These are phyloP conservation scores for Drosophila multiciliata DNA, from an alignment of 2,888 invertebrate genomes.

Conservation along the genomic window DNA sequence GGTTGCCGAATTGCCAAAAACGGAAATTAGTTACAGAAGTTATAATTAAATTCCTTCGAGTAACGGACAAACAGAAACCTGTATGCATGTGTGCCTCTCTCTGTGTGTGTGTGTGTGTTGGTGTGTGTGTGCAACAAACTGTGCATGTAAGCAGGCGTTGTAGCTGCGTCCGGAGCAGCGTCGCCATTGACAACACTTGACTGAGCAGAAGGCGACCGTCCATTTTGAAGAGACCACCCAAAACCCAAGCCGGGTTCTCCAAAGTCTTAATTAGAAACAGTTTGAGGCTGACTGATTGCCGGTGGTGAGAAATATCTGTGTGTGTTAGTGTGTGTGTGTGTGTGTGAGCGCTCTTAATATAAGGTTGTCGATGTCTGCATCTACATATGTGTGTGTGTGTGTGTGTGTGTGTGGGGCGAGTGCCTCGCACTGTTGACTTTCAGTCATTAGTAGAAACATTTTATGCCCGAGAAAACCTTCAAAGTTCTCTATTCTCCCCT, in stretches of 20 bases:
- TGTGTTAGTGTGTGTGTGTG: constrained; percentile 3
- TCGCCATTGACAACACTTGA: constrained; percentile 59
- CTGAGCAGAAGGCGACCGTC: constrained; percentile 40
- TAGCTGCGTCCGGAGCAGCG: constrained; percentile 50
- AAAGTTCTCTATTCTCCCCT: constrained; percentile 10
- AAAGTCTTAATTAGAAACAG: constrained; percentile 76
- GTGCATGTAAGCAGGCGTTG: constrained; percentile 68
- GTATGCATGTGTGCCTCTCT: constrained; percentile 12
- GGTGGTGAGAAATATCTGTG: constrained; percentile 27
- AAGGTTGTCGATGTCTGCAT: constrained; percentile 2
- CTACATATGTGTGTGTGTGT: neutral
- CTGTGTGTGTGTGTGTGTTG: constrained; percentile 8
- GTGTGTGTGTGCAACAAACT: constrained; percentile 63
- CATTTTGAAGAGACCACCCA: constrained; percentile 43
- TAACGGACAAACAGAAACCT: constrained; percentile 43
- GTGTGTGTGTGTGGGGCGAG: constrained; percentile 10
- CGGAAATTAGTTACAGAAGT: constrained; percentile 80
- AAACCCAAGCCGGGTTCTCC: constrained; percentile 21
- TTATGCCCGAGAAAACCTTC: constrained; percentile 34
- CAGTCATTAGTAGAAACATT: constrained; percentile 46
- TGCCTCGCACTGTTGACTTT: constrained; percentile 56
- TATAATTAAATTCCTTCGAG: constrained; percentile 77
- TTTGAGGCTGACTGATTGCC: constrained; percentile 76
- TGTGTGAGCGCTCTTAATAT: constrained; percentile 6
- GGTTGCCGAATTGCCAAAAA: constrained; percentile 66